These are phyloP conservation scores for Patella caerulea DNA, from an alignment of 2,888 invertebrate species.

Conservation along the genomic window DNA sequence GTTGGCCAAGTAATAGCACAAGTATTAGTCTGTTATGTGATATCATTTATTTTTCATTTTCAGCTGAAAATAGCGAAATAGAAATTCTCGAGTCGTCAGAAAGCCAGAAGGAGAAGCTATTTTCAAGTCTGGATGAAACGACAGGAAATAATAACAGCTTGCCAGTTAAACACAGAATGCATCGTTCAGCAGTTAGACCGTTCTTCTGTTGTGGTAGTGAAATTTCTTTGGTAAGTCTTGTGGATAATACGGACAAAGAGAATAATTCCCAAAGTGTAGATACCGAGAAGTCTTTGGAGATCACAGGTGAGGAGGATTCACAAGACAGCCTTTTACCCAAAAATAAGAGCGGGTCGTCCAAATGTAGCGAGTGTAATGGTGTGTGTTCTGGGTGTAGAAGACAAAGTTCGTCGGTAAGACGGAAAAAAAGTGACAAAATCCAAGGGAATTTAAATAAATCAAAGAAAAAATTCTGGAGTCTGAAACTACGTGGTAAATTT, in stretches of 20 bases:
- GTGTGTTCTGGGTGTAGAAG: conserved; percentile 22
- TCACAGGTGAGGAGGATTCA: background rate
- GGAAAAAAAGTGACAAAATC: conserved; percentile 42
- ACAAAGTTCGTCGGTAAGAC: background rate
- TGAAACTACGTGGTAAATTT: conserved; percentile 54
- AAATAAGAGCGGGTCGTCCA: background rate
- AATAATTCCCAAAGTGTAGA: background rate
- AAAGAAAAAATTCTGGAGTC: conserved; percentile 57
- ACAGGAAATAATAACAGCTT: background rate
- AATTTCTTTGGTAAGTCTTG: conserved; percentile 58
- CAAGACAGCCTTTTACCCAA: conserved; percentile 3
- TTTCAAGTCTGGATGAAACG: background rate
- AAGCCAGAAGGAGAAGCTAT: background rate
- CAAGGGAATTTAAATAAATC: conserved; percentile 27
- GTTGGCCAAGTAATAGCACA: too few species aligned
- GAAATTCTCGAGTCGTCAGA: background rate
- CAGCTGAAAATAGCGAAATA: background rate
- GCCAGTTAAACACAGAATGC: conserved; percentile 41
- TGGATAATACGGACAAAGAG: conserved; percentile 26
- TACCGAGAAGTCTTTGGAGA: background rate
- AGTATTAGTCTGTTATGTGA: too few species aligned
- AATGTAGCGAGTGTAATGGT: conserved; percentile 6
- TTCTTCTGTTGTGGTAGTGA: conserved; percentile 67
- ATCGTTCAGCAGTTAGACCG: conserved; percentile 59
- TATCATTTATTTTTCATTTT: too few species aligned